A percentile compares a stretch with the other conserved stretches of the same genome.
phyloP scores from a whole-genome alignment of 2,797 vertebrate species.

The Odontamblyopus lacepedii region DNA sequence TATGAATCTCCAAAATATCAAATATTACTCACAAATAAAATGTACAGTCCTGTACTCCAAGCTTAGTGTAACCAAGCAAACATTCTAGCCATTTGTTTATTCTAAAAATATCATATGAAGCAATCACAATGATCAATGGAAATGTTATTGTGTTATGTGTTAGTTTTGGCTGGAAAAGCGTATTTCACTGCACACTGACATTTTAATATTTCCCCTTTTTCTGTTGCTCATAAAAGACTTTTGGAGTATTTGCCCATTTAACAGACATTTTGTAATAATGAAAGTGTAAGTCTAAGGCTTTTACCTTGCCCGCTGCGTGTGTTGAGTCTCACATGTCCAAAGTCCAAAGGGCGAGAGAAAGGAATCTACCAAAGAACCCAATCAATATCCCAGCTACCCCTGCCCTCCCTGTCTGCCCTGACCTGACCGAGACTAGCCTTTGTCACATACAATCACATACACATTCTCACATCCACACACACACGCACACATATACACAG shows the following conservation, averaged over 20 bases:
- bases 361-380: slow-evolving; percentile 27
- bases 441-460: slow-evolving; percentile 30
- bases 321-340: slow-evolving; percentile 47
- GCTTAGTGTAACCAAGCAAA: not conserved
- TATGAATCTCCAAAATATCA: too few species aligned
- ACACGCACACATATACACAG: slow-evolving; percentile 16
- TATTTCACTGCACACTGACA: too few species aligned
- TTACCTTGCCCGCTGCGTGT: slow-evolving; percentile 47
- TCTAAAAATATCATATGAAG: not conserved
- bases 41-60: not conserved
- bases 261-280: slow-evolving; percentile 1
- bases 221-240: not conserved
- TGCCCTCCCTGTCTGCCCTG: slow-evolving; percentile 40
- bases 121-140: not conserved
- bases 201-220: not conserved
- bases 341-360: slow-evolving; percentile 55
- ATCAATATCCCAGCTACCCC: slow-evolving; percentile 43
- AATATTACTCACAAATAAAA: too few species aligned
- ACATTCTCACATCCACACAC: slow-evolving; percentile 21
- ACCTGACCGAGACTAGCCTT: slow-evolving; percentile 24
- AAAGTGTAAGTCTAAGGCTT: not conserved
- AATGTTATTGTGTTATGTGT: too few species aligned
- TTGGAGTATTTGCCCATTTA: not conserved
- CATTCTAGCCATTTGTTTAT: not conserved
- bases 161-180: too few species aligned